These are phyloP conservation scores for Eupithecia dodoneata DNA, from an alignment of 2,888 invertebrate species.

Conservation along the genomic window DNA sequence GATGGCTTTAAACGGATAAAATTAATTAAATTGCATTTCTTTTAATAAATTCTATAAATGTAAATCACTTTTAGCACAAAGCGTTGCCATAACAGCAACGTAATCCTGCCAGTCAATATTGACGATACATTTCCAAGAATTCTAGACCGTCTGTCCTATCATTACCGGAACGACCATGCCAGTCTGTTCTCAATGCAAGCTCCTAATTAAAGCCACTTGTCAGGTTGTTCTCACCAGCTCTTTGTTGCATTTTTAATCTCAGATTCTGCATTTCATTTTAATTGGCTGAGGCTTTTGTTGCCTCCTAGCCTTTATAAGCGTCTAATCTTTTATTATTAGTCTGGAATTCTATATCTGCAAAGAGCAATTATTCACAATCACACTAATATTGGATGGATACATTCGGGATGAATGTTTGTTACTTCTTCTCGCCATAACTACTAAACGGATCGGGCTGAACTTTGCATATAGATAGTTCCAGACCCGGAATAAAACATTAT, in stretches of 20 bases:
- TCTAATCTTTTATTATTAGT: conserved; percentile 16
- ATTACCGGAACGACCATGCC: conserved; percentile 16
- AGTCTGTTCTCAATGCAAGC: conserved; percentile 42
- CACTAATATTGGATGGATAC: too few relatives aligned
- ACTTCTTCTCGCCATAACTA: too few relatives aligned
- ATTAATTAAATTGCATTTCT: too few relatives aligned
- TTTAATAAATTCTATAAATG: too few relatives aligned
- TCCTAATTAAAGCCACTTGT: conserved; percentile 54
- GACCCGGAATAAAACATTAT: too few relatives aligned
- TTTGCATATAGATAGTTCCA: too few relatives aligned
- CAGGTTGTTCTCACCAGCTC: conserved; percentile 45
- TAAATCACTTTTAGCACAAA: too few relatives aligned
- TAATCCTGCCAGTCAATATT: background rate
- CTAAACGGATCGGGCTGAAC: too few relatives aligned
- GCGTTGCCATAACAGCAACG: too few relatives aligned
- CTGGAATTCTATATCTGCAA: conserved; percentile 12
- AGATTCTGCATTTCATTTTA: conserved; percentile 47
- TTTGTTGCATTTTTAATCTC: conserved; percentile 51
- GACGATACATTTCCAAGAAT: background rate
- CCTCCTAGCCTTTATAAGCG: conserved; percentile 30
- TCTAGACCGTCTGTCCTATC: background rate
- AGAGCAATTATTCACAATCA: background rate
- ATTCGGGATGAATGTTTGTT: too few relatives aligned
- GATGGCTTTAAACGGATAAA: too few relatives aligned
- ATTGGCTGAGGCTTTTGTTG: conserved; percentile 39